Evolutionary conservation across 2,113 vertebrate genomes (phyloP).

Genomic region (Eretmochelys imbricata): DNA sequence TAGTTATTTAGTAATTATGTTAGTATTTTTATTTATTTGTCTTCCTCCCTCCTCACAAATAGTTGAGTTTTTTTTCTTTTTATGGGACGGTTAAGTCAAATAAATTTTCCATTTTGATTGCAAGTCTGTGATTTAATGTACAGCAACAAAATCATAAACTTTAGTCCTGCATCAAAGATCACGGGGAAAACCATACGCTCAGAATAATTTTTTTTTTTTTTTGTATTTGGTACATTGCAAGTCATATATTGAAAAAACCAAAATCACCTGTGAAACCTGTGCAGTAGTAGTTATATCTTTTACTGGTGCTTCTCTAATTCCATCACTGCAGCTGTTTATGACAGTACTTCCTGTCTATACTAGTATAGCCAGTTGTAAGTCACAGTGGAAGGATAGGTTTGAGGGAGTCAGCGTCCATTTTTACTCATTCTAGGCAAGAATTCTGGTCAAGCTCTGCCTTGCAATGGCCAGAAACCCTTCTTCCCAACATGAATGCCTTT

Average conservation of each 20-base stretch:
- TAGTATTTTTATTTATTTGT: background rate
- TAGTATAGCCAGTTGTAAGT: accelerated
- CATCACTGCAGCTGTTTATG: background rate
- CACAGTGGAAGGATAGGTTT: background rate
- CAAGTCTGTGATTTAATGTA: background rate
- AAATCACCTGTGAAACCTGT: background rate
- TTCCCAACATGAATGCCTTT: background rate
- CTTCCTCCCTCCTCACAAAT: background rate
- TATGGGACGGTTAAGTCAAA: background rate
- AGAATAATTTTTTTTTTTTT: background rate
- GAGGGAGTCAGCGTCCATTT: background rate
- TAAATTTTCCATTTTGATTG: background rate
- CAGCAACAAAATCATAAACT: background rate
- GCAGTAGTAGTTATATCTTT: accelerated
- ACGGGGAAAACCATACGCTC: background rate
- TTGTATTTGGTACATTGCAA: background rate
- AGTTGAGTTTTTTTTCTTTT: background rate
- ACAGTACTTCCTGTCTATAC: accelerated
- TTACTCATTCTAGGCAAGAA: background rate
- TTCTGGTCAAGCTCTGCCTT: background rate
- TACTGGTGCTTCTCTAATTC: background rate
- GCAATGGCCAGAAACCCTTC: background rate
- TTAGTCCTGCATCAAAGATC: background rate
- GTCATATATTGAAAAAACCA: background rate
- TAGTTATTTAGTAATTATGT: too few relatives aligned